A percentile compares a stretch with the other conserved stretches of the same genome.
Evolutionary conservation across 2,113 vertebrate species (phyloP).

Genomic region (Crypturellus undulatus): DNA sequence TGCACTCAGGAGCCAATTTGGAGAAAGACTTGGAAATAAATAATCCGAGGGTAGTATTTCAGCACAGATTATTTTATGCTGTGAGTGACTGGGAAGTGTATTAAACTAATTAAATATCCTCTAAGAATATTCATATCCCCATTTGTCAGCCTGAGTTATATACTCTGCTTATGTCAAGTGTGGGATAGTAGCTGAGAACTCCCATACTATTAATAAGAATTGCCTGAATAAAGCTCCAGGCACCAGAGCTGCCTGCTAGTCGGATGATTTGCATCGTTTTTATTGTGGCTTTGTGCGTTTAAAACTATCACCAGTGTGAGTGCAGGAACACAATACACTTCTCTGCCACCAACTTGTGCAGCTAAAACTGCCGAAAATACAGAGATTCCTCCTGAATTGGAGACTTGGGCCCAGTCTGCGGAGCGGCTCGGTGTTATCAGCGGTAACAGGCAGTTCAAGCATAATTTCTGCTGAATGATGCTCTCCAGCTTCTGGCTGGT

Average conservation of each 20-base stretch:
- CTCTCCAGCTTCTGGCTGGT: background rate
- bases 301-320: background rate
- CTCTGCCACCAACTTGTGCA: background rate
- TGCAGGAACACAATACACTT: fast-evolving
- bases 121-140: background rate
- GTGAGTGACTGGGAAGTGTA: background rate
- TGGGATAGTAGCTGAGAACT: background rate
- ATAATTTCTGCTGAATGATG: conserved; percentile 3
- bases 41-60: background rate
- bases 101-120: background rate
- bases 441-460: background rate
- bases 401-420: background rate
- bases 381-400: background rate
- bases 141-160: background rate
- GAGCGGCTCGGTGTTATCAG: background rate
- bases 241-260: background rate
- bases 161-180: background rate
- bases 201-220: background rate
- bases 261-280: background rate
- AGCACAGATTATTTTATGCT: background rate
- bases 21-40: background rate
- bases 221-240: background rate
- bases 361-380: background rate
- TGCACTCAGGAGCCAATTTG: background rate
- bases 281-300: background rate